Conservation (phyloP, 2,113 vertebrate species). For the Phaethornis superciliosus region DNA sequence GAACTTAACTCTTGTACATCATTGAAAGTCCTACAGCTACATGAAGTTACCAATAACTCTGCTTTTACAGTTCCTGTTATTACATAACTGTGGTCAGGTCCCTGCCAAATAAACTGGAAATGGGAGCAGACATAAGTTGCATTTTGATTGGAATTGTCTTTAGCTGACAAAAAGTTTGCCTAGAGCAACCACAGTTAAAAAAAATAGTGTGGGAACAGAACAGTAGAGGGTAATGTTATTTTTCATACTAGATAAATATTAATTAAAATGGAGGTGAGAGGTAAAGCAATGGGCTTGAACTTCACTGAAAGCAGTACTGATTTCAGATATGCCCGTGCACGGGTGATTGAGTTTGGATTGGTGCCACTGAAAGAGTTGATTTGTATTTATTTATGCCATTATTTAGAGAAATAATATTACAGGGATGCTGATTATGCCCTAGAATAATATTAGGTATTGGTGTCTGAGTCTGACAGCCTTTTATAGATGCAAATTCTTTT, state of each 20-base stretch:
- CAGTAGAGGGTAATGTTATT: neutral
- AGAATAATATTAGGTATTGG: neutral
- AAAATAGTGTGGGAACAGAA: neutral
- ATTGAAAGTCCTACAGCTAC: conserved; percentile 11
- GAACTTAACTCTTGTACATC: neutral
- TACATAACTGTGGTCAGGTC: conserved; percentile 1
- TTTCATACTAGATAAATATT: neutral
- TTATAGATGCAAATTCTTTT: neutral
- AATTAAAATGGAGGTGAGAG: neutral
- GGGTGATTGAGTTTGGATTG: neutral
- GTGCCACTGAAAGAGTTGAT: neutral
- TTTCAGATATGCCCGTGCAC: neutral
- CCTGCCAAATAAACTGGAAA: conserved; percentile 32
- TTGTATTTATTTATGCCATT: neutral
- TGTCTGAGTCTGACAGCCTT: neutral
- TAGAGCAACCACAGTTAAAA: neutral
- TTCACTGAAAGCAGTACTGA: neutral
- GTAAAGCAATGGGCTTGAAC: neutral
- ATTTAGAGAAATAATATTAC: neutral
- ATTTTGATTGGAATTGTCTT: conserved; percentile 10
- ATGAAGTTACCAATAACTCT: conserved; percentile 22
- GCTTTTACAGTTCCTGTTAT: neutral
- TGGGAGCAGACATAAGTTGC: neutral
- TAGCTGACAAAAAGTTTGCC: neutral
- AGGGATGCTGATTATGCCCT: neutral